Evolutionary conservation across 2,797 vertebrate genomes (phyloP), one percentile per base, ranked within the genome.

Genomic region (Anguilla marmorata): DNA sequence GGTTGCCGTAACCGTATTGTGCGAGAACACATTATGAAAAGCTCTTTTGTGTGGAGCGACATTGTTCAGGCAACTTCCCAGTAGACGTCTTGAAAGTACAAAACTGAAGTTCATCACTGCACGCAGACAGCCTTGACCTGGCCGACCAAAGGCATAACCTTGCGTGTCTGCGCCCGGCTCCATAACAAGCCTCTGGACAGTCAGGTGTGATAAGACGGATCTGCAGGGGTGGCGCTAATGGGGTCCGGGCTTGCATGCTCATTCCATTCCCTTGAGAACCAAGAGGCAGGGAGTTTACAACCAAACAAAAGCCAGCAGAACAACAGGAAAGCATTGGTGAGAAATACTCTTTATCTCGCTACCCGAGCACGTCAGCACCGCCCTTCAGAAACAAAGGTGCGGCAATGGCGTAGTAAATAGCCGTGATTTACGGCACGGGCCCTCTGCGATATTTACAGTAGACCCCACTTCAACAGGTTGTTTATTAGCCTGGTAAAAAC

Each of bases 241-340:
- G 69, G 89, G 58, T 83, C 93, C 88, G 82, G 85, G 87, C 92
- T 90, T 54, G 21, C 92, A 93, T 91, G 93, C 95, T 96, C 96
- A 96, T 96, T 95, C 96, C 92, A 93, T 96, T 98, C 97, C 97
- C 97, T 94, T 97, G 98, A 98, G 98, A 98, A 97, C 96, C 88
- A 92, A 96, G 96, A 95, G 95, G 94, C 94, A 94, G 96, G 96
- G 96, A 96, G 93, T 96, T 96, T 95, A 94, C 95, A 95, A 96
- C 97, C 95, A 98, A 98, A 99, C 98, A 99, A 99, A 99, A 97
- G 97, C 95, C 96, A 95, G 95, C 96, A 96, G 94, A 99, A 99
- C 96, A 99, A 99, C 98, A 99, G 98, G 98, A 99, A 99, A 96
- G 97, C 95, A 95, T 97, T 98, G 97, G 98, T 99, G 98, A 99